Percentiles rank a stretch among this genome's conserved stretches.
Evolutionary conservation across 2,888 invertebrate species (phyloP).

Genomic region (Cordylochernes scorpioides): DNA sequence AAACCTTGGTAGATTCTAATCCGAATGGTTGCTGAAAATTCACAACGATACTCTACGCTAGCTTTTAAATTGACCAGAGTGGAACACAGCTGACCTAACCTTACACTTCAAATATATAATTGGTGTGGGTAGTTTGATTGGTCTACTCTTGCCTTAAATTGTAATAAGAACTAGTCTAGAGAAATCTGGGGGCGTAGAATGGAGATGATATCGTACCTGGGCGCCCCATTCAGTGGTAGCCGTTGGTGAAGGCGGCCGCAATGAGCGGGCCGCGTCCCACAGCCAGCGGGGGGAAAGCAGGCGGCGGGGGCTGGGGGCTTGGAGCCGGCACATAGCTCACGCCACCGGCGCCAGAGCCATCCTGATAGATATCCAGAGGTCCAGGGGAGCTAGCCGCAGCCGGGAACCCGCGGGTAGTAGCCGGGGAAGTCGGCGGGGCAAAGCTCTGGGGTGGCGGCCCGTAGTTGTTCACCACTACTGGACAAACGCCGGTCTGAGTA

Average conservation of each 20-base stretch:
- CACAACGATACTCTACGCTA: too few relatives aligned
- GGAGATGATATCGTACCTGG: too few relatives aligned
- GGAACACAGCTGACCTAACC: too few relatives aligned
- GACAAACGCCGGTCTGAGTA: too few relatives aligned
- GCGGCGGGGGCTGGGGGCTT: constrained; percentile 56
- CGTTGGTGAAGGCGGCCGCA: constrained; percentile 94
- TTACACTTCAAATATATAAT: too few relatives aligned
- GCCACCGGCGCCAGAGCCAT: constrained; percentile 48
- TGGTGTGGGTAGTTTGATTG: too few relatives aligned
- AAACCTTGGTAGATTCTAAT: too few relatives aligned
- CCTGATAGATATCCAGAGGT: constrained; percentile 82
- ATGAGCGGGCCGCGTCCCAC: constrained; percentile 81
- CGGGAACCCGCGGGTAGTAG: constrained; percentile 41
- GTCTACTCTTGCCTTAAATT: too few relatives aligned
- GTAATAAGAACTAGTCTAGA: too few relatives aligned
- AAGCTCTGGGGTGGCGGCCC: constrained; percentile 22
- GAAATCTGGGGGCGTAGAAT: too few relatives aligned
- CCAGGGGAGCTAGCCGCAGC: constrained; percentile 60
- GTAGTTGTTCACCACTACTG: constrained; percentile 81
- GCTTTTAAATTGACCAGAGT: too few relatives aligned
- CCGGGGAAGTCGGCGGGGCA: constrained; percentile 25
- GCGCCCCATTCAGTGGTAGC: constrained; percentile 87
- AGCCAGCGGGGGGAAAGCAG: constrained; percentile 75
- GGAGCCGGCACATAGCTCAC: constrained; percentile 84
- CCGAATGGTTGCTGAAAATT: too few relatives aligned